These are phyloP conservation scores for Haliclona indistincta DNA, from an alignment of 37 sponge, comb jelly and placozoan species.

Conservation along the genomic window DNA sequence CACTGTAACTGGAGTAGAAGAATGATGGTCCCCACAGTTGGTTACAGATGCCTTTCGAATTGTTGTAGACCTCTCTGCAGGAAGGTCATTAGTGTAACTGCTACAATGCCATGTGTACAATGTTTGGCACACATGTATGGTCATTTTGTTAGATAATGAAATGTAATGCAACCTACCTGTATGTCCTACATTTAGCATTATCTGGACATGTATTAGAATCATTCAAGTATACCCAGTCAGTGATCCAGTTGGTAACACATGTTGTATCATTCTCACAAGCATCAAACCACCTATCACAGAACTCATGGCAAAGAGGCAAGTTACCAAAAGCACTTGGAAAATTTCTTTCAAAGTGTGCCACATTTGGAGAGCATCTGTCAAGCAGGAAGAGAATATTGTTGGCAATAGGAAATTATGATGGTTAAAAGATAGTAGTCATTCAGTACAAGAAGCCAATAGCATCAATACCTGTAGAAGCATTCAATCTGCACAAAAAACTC, in stretches of 20 bases:
- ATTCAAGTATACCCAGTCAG: constrained; percentile 50
- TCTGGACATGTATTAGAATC: constrained; percentile 29
- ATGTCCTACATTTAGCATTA: constrained; percentile 24
- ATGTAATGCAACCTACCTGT: constrained; percentile 19
- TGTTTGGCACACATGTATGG: neutral
- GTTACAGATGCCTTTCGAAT: constrained; percentile 39
- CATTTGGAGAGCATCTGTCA: constrained; percentile 66
- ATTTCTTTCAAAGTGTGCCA: constrained; percentile 43
- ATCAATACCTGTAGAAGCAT: constrained; percentile 58
- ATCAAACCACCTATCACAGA: constrained; percentile 66
- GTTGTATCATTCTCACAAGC: constrained; percentile 66
- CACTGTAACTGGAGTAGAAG: constrained; percentile 18
- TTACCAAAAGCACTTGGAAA: constrained; percentile 50
- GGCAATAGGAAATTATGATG: neutral
- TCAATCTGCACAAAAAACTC: constrained; percentile 58
- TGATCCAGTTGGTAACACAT: constrained; percentile 78
- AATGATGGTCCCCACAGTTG: constrained; percentile 66
- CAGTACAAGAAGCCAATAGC: neutral
- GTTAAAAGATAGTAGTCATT: too few species aligned
- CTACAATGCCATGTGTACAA: neutral
- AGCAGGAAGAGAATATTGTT: neutral
- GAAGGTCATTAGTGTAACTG: neutral
- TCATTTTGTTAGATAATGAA: neutral
- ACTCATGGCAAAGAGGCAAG: constrained; percentile 60
- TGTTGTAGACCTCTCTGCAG: constrained; percentile 44